Evolutionary conservation across 2,888 invertebrate genomes (phyloP).

Genomic region (Tetanocera ferruginea): DNA sequence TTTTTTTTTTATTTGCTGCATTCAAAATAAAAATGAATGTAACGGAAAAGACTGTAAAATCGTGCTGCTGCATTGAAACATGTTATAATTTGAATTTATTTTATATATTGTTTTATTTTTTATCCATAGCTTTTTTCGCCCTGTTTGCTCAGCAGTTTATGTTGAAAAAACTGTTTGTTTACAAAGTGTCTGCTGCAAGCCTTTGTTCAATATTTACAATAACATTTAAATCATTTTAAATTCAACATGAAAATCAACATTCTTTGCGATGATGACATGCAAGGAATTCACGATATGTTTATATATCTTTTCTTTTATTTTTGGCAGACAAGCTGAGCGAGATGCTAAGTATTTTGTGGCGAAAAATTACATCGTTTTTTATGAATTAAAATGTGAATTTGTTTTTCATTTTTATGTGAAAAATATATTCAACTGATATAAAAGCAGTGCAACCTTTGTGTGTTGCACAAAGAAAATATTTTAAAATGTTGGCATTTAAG

Average conservation of each 20-base stretch:
- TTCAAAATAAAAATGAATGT: not conserved
- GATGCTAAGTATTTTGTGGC: too few relatives aligned
- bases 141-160: not conserved
- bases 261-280: not conserved
- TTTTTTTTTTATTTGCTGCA: not conserved
- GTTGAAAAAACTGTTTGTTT: slow-evolving; percentile 10
- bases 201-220: slow-evolving; percentile 27
- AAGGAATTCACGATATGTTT: not conserved
- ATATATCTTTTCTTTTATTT: not conserved
- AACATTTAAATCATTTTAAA: slow-evolving; percentile 22
- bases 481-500: too few relatives aligned
- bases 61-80: not conserved
- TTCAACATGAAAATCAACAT: not conserved
- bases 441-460: too few relatives aligned
- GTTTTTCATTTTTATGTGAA: too few relatives aligned
- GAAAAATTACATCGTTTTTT: too few relatives aligned
- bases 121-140: not conserved
- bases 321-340: too few relatives aligned
- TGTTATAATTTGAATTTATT: not conserved
- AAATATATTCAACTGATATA: too few relatives aligned
- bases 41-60: not conserved
- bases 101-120: not conserved
- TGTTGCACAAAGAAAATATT: too few relatives aligned
- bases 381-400: too few relatives aligned
- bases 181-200: slow-evolving; percentile 13